Conservation (phyloP, 2,113 vertebrate species). For the Calypte anna region DNA sequence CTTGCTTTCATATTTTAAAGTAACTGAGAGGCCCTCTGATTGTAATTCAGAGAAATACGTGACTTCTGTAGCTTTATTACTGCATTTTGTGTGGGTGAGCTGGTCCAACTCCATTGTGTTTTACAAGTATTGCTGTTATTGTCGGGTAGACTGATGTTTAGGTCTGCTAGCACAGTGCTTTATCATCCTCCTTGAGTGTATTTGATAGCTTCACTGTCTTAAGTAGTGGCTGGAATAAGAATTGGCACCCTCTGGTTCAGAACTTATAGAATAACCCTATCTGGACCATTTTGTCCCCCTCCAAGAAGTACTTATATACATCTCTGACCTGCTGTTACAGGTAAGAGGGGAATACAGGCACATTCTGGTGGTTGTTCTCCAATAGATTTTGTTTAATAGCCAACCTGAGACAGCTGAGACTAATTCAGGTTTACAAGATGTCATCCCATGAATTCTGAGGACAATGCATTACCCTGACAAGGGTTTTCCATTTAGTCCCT, state of each 20-base stretch:
- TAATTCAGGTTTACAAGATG: background rate
- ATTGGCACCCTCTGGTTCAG: background rate
- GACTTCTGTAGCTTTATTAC: background rate
- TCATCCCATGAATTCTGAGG: background rate
- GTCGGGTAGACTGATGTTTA: background rate
- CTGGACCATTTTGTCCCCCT: background rate
- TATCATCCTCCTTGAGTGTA: background rate
- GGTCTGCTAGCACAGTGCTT: background rate
- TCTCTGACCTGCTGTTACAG: background rate
- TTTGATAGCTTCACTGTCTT: background rate
- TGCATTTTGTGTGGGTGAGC: background rate
- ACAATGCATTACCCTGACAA: background rate
- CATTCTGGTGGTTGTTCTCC: background rate
- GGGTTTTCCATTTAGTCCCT: background rate
- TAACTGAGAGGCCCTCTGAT: background rate
- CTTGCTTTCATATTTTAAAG: constrained; percentile 1
- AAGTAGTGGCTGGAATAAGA: background rate
- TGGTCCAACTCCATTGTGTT: background rate
- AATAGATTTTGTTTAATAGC: background rate
- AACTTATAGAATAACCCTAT: background rate
- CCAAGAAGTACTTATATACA: background rate
- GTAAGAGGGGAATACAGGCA: background rate
- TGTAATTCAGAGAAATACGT: background rate
- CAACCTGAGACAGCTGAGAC: background rate
- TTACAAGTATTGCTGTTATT: background rate